A percentile compares a stretch with the other conserved stretches of the same genome.
Conservation (phyloP, 2,888 invertebrate genomes). For the Saturnia pavonia region DNA sequence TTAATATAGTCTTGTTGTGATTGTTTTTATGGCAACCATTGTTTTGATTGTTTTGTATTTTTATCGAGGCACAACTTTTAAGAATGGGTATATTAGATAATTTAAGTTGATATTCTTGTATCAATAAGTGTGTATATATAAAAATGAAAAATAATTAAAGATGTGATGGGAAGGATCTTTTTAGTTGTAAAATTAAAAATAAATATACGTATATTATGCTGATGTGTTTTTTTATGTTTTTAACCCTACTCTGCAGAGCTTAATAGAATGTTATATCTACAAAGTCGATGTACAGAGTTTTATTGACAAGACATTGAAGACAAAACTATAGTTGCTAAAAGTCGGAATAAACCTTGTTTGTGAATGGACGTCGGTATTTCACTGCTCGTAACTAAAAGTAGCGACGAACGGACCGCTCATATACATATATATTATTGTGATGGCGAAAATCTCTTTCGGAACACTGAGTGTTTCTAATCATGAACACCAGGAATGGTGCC, state of each 20-base stretch:
- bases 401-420: no score
- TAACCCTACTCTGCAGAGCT: neutral
- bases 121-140: constrained; percentile 65
- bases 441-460: no score
- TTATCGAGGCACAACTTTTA: constrained; percentile 8
- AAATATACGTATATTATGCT: constrained; percentile 46
- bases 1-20: neutral
- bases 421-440: no score
- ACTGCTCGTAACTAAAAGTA: no score
- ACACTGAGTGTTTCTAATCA: no score
- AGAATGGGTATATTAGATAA: constrained; percentile 16
- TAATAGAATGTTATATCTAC: neutral
- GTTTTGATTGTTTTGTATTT: neutral
- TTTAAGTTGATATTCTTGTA: constrained; percentile 64
- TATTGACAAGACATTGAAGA: no score
- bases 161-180: constrained; percentile 60
- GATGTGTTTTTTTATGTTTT: constrained; percentile 24
- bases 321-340: no score
- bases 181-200: constrained; percentile 69
- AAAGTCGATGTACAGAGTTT: neutral
- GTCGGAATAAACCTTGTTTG: no score
- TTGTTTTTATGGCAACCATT: neutral
- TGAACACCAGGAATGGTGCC: no score
- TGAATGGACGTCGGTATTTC: no score
- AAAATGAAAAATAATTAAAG: constrained; percentile 47